Evolutionary conservation across 2,888 invertebrate genomes (phyloP), one percentile per base, ranked within the genome.

Genomic region (Horisme vitalbata): DNA sequence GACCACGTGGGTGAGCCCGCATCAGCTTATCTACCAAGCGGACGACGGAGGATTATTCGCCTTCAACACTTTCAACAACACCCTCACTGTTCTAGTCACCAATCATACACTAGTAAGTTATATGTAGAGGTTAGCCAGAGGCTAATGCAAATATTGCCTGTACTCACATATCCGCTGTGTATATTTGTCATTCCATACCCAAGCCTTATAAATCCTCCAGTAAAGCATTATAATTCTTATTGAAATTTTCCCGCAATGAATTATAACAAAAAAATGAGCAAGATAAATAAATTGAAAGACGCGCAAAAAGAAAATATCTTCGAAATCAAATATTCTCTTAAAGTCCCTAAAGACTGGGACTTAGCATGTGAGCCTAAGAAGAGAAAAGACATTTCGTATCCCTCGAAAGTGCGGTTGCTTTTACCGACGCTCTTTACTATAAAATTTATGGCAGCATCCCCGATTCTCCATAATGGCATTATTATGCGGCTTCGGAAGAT

Each of bases 1-100:
- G 58, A 94, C 95, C 51, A 93, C 95, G 61, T 96, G 96, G 96
- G 93, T 96, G 67, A 93, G 94, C 68, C 92, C 94, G 59, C 93
- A 94, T 71, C 95, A 95, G 86, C 94, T 96, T 74, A 95, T 96
- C 77, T 96, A 95, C 88, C 96, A 96, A 82, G 93, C 94, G 36
- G 95, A 96, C 91, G 96, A 96, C 89, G 96, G 95, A 47, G 95
- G 95, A 39, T 91, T 96, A 58, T 92, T 95, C 59, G 93, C 95
- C 41, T 91, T 95, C 70, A 93, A 96, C 81, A 95, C 95, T 62
- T 91, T 93, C 83, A 94, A 93, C 83, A 95, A 96, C 83, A 93
- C 93, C 36, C 93, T 96, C 69, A 91, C 94, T 58, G 93, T 94
- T 56, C 92, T 96, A 68, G 96, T 96, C 82, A 95, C 96, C 64